Base-by-base conservation (phyloP, 2,888 invertebrate species). In the Petrolisthes manimaculis region DNA sequence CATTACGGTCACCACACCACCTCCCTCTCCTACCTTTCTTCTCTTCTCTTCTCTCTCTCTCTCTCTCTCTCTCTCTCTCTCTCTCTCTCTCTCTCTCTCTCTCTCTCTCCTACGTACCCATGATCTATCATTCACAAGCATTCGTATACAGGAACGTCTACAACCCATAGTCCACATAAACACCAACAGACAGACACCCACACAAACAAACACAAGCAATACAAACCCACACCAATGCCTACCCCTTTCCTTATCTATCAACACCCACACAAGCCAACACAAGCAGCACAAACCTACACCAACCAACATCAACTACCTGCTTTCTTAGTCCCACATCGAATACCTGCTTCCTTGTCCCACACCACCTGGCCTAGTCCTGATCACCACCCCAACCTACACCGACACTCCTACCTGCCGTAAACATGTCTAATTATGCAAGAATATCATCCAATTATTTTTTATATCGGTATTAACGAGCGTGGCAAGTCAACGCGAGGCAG, bases 61-160 rank as follows among this genome's bases (percentile, higher is more conserved):
- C 24, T 77, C 77, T 37, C 51, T 77, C 24, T 37, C 77, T 80
- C 55, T 37, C 61, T 80, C 56, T 37, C 61, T 80, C 24, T 24
- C 61, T 56, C 80, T 21, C 56, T 80, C 24, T 14, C 55, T 56
- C 56, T n/a, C 55, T 55, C 61, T n/a, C 61, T 55, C 80, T 56
- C n/a, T 77, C 24, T 18, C 77, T 77, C 77, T n/a, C 74, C 14
- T n/a, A 74, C 74, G 18, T 12, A 53, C 79, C 3, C 79, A 21
- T 54, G 21, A 6, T 14, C 14, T 14, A 14, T 14, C 74, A 74
- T 6, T 8, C 21, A n/a, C 74, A 74, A 6, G 14, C 74, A 74
- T n/a, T n/a, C 21, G n/a, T 74, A 74, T n/a, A 74, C 5, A 74
- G n/a, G 21, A 14, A 14, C 6, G 14, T 14, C 14, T 14, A 9